Percentiles rank a stretch among this genome's conserved stretches.
phyloP scores from a whole-genome alignment of 2,888 invertebrate genomes.

The Philhelius pedissequus region DNA sequence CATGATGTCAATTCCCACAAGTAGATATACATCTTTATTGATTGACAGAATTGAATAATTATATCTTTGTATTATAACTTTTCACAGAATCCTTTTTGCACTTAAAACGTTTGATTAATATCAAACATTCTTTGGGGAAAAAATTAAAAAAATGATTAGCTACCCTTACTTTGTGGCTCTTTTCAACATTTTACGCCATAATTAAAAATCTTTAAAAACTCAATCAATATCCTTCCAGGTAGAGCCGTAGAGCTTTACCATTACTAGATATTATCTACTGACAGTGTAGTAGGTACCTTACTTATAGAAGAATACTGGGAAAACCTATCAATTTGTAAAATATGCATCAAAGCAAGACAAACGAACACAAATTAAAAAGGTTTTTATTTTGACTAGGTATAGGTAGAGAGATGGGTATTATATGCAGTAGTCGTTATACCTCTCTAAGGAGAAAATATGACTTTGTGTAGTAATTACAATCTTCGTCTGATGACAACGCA shows the following conservation, averaged over 20 bases:
- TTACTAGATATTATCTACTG: too few relatives aligned
- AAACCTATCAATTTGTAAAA: background rate
- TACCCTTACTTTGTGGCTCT: background rate
- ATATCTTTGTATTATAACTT: too few relatives aligned
- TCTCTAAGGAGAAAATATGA: background rate
- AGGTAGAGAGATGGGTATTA: too few relatives aligned
- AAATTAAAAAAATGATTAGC: background rate
- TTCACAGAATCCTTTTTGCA: too few relatives aligned
- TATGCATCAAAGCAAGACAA: background rate
- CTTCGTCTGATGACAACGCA: background rate
- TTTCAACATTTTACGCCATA: background rate
- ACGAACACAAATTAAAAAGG: background rate
- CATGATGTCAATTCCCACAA: too few relatives aligned
- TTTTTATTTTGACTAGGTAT: background rate
- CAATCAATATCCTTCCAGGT: background rate
- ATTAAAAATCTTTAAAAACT: background rate
- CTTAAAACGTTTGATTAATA: too few relatives aligned
- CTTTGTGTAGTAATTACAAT: constrained; percentile 11
- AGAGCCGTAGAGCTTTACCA: too few relatives aligned
- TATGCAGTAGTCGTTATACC: too few relatives aligned
- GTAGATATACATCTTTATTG: too few relatives aligned
- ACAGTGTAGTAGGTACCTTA: too few relatives aligned
- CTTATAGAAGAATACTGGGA: background rate
- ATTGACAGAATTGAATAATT: too few relatives aligned
- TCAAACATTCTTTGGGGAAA: too few relatives aligned